Percentiles rank a stretch among this genome's conserved stretches.
Evolutionary conservation across 2,113 vertebrate species (phyloP).

Genomic region (Thomomys bottae): DNA sequence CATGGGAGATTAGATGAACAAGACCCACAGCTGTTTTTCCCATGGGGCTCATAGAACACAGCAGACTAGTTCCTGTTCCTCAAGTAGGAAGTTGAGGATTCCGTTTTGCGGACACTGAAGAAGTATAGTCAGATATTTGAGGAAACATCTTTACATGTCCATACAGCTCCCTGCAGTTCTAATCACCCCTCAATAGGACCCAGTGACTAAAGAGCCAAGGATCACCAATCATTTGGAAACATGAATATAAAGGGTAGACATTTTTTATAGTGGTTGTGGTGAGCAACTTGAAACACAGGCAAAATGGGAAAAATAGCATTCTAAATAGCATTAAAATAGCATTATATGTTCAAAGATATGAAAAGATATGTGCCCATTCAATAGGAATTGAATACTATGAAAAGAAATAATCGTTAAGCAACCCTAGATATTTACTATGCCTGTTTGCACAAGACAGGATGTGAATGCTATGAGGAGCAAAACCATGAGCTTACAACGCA

Average conservation of each 20-base stretch:
- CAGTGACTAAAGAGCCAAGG: background rate
- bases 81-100: background rate
- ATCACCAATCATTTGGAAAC: background rate
- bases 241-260: background rate
- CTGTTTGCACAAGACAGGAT: background rate
- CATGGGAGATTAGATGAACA: background rate
- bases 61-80: background rate
- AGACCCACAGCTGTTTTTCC: background rate
- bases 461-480: background rate
- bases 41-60: background rate
- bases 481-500: background rate
- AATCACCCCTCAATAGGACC: background rate
- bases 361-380: background rate
- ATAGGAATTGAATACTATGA: background rate
- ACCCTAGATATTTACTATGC: background rate
- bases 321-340: background rate
- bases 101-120: background rate
- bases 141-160: background rate
- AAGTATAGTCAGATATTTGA: background rate
- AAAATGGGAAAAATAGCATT: constrained; percentile 17
- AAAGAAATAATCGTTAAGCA: background rate
- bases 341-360: background rate
- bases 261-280: background rate
- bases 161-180: background rate
- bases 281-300: background rate